phyloP scores from a whole-genome alignment of 2,797 vertebrate species.

The Loriculus beryllinus region DNA sequence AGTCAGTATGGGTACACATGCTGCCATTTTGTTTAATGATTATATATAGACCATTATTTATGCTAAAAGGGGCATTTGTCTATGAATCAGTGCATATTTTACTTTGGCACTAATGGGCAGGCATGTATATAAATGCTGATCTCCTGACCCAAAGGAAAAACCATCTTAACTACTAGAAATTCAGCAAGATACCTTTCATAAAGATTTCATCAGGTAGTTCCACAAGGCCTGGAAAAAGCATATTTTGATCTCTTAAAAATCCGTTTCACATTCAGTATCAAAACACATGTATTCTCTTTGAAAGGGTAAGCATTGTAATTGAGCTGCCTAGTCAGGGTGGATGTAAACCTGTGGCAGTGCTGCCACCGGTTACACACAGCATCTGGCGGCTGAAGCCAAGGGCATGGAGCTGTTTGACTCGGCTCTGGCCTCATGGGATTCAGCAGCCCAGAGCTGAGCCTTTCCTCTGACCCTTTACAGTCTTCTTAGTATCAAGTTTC shows the following conservation, averaged over 20 bases:
- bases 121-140: background rate
- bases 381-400: background rate
- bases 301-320: background rate
- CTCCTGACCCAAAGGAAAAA: background rate
- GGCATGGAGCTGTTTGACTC: background rate
- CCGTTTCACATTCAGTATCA: background rate
- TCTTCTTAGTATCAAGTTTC: background rate
- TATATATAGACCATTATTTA: background rate
- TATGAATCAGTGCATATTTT: background rate
- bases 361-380: fast-evolving
- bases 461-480: background rate
- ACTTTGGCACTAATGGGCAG: background rate
- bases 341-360: fast-evolving
- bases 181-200: background rate
- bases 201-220: background rate
- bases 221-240: background rate
- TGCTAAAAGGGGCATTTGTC: background rate
- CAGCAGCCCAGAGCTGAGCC: background rate
- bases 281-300: background rate
- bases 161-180: background rate
- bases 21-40: background rate
- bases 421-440: background rate
- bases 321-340: background rate
- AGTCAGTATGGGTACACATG: background rate
- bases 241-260: slow-evolving; percentile 19